phyloP scores from a whole-genome alignment of 2,888 invertebrate genomes.

The Anarsia innoxiella region DNA sequence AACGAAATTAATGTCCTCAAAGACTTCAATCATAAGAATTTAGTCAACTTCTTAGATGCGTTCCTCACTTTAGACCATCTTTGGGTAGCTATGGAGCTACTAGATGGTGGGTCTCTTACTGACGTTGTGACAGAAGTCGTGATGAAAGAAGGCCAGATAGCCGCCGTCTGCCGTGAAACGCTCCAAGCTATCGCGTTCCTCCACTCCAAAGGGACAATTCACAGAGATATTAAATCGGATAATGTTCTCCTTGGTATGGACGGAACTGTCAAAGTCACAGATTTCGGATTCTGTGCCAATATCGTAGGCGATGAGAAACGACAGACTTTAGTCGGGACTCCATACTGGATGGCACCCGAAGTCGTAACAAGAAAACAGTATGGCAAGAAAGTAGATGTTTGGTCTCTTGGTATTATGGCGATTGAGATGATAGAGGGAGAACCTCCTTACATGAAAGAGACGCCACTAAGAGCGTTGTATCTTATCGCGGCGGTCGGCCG shows the following conservation, averaged over 20 bases:
- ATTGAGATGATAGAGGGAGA: slow-evolving; percentile 96
- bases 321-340: slow-evolving; percentile 99
- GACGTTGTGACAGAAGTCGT: slow-evolving; percentile 98
- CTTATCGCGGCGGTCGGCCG: slow-evolving; percentile 96
- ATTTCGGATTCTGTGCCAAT: slow-evolving; percentile 99
- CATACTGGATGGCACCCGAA: slow-evolving; percentile 99
- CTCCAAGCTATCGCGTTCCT: slow-evolving; percentile 92
- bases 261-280: slow-evolving; percentile 93
- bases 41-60: slow-evolving; percentile 96
- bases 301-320: slow-evolving; percentile 95
- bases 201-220: slow-evolving; percentile 92
- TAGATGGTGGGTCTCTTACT: slow-evolving; percentile 96
- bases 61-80: slow-evolving; percentile 94
- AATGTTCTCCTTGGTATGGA: slow-evolving; percentile 96
- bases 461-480: slow-evolving; percentile 93
- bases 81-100: slow-evolving; percentile 97
- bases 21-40: slow-evolving; percentile 93
- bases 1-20: slow-evolving; percentile 95
- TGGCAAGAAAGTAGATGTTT: slow-evolving; percentile 94
- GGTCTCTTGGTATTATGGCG: slow-evolving; percentile 98
- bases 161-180: slow-evolving; percentile 91
- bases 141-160: slow-evolving; percentile 97
- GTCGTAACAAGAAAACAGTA: slow-evolving; percentile 94
- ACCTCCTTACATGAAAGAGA: slow-evolving; percentile 97
- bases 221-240: slow-evolving; percentile 98